phyloP scores from a whole-genome alignment of 1,140 invertebrate genomes.

The Brachionus calyciflorus region DNA sequence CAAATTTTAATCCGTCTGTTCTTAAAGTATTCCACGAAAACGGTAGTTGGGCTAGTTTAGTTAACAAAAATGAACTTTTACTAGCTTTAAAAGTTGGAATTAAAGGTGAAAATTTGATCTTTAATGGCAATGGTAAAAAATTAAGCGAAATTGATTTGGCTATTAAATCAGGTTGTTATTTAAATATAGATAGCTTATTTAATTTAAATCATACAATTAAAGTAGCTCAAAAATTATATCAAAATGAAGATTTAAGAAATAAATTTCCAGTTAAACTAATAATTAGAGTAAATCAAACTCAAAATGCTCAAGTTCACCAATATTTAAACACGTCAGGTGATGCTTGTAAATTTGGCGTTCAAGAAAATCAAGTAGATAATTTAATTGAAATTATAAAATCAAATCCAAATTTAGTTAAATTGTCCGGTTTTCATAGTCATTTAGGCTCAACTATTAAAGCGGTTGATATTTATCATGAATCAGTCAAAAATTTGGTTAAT shows the following conservation, averaged over 20 bases:
- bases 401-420: constrained; percentile 48
- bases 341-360: constrained; percentile 55
- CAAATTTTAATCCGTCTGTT: constrained; percentile 56
- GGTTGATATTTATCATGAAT: constrained; percentile 51
- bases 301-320: constrained; percentile 50
- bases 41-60: constrained; percentile 53
- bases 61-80: constrained; percentile 59
- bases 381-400: constrained; percentile 48
- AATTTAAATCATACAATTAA: constrained; percentile 54
- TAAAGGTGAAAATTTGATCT: constrained; percentile 49
- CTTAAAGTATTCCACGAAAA: constrained; percentile 52
- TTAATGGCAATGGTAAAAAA: constrained; percentile 61
- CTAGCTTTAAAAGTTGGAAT: constrained; percentile 53
- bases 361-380: constrained; percentile 48
- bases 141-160: constrained; percentile 58
- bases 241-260: constrained; percentile 50
- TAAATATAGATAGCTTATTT: constrained; percentile 60
- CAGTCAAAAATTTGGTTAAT: constrained; percentile 50
- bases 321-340: constrained; percentile 52
- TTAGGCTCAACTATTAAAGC: constrained; percentile 57
- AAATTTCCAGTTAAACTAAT: constrained; percentile 24
- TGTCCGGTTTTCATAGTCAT: constrained; percentile 59
- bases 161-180: constrained; percentile 52
- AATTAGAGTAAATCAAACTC: neutral
- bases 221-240: constrained; percentile 48